These are phyloP conservation scores for Ooceraea biroi DNA, from an alignment of 1,140 invertebrate genomes.

Conservation along the genomic window DNA sequence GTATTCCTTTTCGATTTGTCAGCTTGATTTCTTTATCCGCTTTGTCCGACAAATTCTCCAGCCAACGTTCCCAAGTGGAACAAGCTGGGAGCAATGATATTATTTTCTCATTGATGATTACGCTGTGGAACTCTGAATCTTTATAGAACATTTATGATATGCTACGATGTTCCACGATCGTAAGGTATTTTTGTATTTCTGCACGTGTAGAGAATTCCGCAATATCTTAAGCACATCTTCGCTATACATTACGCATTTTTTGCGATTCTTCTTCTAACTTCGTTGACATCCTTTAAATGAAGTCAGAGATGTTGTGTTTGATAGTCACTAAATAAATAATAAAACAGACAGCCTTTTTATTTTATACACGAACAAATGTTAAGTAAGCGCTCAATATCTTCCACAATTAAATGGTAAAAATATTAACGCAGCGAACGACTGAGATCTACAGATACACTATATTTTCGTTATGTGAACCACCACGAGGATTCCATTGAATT, in stretches of 20 bases:
- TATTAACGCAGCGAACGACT: neutral
- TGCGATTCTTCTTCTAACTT: neutral
- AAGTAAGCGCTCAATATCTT: too few relatives aligned
- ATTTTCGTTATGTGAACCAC: neutral
- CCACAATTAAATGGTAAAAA: conserved; percentile 4
- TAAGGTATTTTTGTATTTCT: conserved; percentile 17
- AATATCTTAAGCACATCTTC: neutral
- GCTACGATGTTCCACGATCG: conserved; percentile 8
- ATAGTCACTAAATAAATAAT: too few relatives aligned
- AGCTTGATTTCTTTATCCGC: neutral
- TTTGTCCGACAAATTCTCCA: neutral
- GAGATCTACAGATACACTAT: too few relatives aligned
- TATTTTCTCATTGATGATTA: conserved; percentile 50
- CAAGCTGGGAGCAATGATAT: conserved; percentile 25
- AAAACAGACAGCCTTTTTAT: neutral
- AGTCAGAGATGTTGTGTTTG: neutral
- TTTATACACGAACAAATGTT: neutral
- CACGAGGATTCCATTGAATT: conserved; percentile 1
- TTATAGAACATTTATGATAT: conserved; percentile 49
- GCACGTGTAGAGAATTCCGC: neutral
- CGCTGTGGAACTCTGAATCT: conserved; percentile 42
- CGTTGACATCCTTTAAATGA: conserved; percentile 30
- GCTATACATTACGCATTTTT: conserved; percentile 9
- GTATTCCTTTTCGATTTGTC: neutral
- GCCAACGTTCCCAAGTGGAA: neutral